Base-by-base conservation (phyloP, 1,140 invertebrate species). In the Nymphalis io region DNA sequence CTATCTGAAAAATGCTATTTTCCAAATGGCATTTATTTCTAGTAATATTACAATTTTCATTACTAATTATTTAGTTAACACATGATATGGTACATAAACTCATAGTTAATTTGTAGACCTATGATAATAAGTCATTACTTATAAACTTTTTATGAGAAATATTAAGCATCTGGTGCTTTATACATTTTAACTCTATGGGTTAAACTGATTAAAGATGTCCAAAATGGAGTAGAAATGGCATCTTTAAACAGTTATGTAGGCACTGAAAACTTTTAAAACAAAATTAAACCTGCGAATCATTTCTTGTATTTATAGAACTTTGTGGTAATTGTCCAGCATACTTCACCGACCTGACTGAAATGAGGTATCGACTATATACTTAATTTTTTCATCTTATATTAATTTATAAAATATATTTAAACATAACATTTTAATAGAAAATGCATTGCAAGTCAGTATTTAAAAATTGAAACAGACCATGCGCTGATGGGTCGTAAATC, bases 231-330 rank as follows among this genome's bases (percentile, higher is more conserved):
- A 38, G 40, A 18, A 53, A 53, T 63, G 64, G 60, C 85, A 88
- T 87, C 78, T 87, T 87, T 90, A 79, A 82, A 80, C 78, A 87
- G 80, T 83, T 72, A 61, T 69, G 18, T 20, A 33, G 27, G 72
- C 76, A 55, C 58, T 78, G 81, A 83, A 62, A 75, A 78, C 72
- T 81, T 38, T 66, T 78, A 65, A 77, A 83, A 84, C 79, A 79
- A 86, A 90, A 85, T 82, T 91, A 88, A 86, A 91, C 88, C 85
- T 87, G 85, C 84, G 87, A 84, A 90, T 89, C 87, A 83, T 92
- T 92, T 91, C 90, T 91, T 93, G 86, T 93, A 92, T 92, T 93
- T 93, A 93, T 92, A 92, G 92, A 93, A 92, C 91, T 92, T 93
- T 92, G 92, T 92, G 92, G 90, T 92, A 92, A 92, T 92, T 89